phyloP scores from a whole-genome alignment of 2,888 invertebrate species.

The Nephrotoma guestfalica region DNA sequence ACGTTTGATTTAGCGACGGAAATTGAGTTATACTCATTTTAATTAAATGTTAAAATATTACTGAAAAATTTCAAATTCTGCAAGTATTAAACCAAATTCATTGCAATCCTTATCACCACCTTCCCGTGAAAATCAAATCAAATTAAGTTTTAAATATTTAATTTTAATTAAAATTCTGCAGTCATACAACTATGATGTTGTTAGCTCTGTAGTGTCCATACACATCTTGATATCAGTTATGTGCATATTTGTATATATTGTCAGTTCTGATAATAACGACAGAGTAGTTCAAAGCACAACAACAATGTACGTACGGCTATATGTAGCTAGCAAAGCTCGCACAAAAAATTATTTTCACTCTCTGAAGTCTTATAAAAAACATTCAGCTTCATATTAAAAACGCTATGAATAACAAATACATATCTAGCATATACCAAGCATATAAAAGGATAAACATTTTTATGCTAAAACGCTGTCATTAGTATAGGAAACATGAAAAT shows the following conservation, averaged over 20 bases:
- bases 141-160: background rate
- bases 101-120: background rate
- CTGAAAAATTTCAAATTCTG: too few species aligned
- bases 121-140: background rate
- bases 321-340: too few species aligned
- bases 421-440: background rate
- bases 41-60: too few species aligned
- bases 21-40: too few species aligned
- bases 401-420: background rate
- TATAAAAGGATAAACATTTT: background rate
- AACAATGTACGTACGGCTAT: background rate
- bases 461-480: background rate
- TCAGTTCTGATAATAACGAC: background rate
- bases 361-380: background rate
- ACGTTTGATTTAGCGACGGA: too few species aligned
- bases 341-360: background rate
- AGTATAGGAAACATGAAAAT: background rate
- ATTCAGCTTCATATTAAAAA: background rate
- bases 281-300: background rate
- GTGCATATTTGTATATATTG: background rate
- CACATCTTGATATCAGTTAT: background rate
- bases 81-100: too few species aligned
- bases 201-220: background rate
- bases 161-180: background rate
- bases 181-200: background rate